Percentiles rank a stretch among this genome's conserved stretches.
Evolutionary conservation across 2,888 invertebrate genomes (phyloP).

Genomic region (Athalia rosae): DNA sequence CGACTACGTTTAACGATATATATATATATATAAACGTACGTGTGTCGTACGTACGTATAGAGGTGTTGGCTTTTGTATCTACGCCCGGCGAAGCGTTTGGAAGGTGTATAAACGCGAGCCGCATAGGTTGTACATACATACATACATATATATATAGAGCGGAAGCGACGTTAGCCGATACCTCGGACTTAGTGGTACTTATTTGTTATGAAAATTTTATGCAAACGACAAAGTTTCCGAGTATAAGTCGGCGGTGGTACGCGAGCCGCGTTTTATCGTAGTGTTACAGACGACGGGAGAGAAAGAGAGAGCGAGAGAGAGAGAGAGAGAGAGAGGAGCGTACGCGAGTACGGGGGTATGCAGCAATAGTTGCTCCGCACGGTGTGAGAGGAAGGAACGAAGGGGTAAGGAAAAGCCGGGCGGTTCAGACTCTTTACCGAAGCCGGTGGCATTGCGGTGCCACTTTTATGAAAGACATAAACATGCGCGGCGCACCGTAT

Average conservation of each 20-base stretch:
- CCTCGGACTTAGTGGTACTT: constrained; percentile 41
- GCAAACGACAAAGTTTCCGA: constrained; percentile 52
- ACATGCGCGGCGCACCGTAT: constrained; percentile 32
- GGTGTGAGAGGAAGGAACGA: too few species aligned
- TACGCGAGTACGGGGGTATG: too few species aligned
- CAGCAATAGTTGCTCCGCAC: too few species aligned
- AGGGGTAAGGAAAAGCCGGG: too few species aligned
- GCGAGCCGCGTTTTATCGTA: constrained; percentile 61
- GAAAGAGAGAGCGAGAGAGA: not conserved
- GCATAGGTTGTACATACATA: too few species aligned
- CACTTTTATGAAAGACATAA: constrained; percentile 44
- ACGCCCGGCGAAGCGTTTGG: not conserved
- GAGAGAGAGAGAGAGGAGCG: too few species aligned
- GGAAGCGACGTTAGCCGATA: constrained; percentile 16
- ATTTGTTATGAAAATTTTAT: constrained; percentile 58
- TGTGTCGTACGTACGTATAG: too few species aligned
- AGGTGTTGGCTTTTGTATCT: too few species aligned
- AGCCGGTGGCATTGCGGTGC: constrained; percentile 35
- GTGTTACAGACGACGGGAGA: constrained; percentile 56
- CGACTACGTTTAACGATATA: not conserved
- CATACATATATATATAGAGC: too few species aligned
- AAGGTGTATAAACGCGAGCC: not conserved
- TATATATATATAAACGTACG: too few species aligned
- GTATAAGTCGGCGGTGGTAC: constrained; percentile 11
- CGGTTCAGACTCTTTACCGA: constrained; percentile 35